Base-by-base conservation (phyloP, 2,797 vertebrate genomes). In the Mormyrops attenuatus region DNA sequence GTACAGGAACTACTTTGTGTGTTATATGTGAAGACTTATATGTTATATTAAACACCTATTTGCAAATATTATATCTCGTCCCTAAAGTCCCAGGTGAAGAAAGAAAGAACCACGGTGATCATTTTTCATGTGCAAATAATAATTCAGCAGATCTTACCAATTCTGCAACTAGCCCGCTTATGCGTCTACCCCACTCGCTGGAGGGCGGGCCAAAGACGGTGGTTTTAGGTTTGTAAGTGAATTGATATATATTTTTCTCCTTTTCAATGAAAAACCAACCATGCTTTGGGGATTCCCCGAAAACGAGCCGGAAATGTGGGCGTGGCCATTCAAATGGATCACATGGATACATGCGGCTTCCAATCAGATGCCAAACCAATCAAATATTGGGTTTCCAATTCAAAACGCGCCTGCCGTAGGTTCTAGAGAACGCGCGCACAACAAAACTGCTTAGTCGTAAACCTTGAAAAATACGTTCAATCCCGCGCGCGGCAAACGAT, bases 281-380 rank as follows among this genome's bases (percentile, higher is more conserved):
- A 89, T 38, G 89, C 87, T 73, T 50, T 55, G 87, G 90, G 90
- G 63, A 89, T 86, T 91, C 89, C 90, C 89, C 89, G 11, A 88
- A 85, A 87, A 17, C 63, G 26, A 47, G 60, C 89, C 87, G 63
- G 89, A 89, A 47, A 34, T 85, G 3, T 66, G 73, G 90, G 90
- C 49, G 88, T 87, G 60, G 90, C 34, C 22, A 87, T 17, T 55
- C 17, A 1, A 41, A 38, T 50, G 0, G 2, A 30, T 73, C 89
- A 89, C 66, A 30, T 41, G 63, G 30, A 1, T 20, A 20, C 1
- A 13, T 5, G 30, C 41, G 52, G 22, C 52, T 9, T n/a, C 87
- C 52, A 87, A 57, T 87, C 30, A 87, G 26, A 87, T 6, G 49
- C 11, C 13, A 57, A 53, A 38, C 49, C 73, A 26, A 85, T 85